These are phyloP conservation scores for Syngnathus scovelli DNA, from an alignment of 2,113 vertebrate genomes.

Conservation along the genomic window DNA sequence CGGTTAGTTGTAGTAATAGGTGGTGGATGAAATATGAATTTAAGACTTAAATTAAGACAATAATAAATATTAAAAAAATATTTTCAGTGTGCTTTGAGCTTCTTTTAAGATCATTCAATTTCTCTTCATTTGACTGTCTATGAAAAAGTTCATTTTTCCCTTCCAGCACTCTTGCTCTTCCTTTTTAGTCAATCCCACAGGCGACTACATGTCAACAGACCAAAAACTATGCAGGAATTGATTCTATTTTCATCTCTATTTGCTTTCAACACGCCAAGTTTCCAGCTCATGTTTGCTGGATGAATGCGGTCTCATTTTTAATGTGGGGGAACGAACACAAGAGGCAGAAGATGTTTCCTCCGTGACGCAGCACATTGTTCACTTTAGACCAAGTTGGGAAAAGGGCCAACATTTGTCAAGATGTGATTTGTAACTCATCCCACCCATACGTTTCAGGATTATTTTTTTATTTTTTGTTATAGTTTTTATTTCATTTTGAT, in stretches of 20 bases:
- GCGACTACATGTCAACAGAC: not conserved
- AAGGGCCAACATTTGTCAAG: conserved; percentile 10
- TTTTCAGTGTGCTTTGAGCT: not conserved
- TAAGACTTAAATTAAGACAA: too few species aligned
- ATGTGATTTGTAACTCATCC: conserved; percentile 25
- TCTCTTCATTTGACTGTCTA: not conserved
- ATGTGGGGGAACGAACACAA: conserved; percentile 3
- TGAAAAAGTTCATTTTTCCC: not conserved
- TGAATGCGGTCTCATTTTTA: conserved; percentile 37
- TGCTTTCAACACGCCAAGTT: conserved; percentile 13
- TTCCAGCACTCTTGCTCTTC: not conserved
- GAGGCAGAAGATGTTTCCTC: conserved; percentile 12
- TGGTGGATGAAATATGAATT: too few species aligned
- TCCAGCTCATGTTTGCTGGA: conserved; percentile 14
- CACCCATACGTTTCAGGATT: not conserved
- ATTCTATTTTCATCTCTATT: conserved; percentile 5
- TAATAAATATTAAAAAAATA: too few species aligned
- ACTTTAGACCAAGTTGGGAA: not conserved
- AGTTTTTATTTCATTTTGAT: too few species aligned
- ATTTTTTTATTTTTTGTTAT: too few species aligned
- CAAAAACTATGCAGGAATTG: not conserved
- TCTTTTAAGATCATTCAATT: not conserved
- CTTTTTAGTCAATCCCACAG: not conserved
- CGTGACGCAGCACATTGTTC: conserved; percentile 11
- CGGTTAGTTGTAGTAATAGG: too few species aligned